Percentiles rank a stretch among this genome's conserved stretches.
Evolutionary conservation across 2,113 vertebrate species (phyloP).

Genomic region (Limnothrissa miodon): DNA sequence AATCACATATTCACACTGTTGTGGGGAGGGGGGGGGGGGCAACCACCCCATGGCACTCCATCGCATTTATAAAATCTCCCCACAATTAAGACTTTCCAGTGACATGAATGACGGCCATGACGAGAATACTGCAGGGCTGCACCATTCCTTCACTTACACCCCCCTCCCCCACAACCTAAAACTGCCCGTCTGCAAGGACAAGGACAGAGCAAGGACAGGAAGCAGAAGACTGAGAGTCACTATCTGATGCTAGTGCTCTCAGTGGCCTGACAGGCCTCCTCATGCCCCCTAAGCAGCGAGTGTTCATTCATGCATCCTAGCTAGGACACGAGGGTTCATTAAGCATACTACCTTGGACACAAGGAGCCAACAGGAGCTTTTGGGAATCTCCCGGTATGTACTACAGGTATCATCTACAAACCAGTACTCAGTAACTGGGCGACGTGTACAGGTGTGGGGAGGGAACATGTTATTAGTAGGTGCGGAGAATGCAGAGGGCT

Average conservation of each 20-base stretch:
- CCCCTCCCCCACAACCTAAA: too few species aligned
- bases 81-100: not conserved
- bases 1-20: not conserved
- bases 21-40: too few species aligned
- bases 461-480: not conserved
- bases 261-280: not conserved
- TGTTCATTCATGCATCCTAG: not conserved
- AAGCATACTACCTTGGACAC: not conserved
- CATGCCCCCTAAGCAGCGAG: not conserved
- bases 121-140: too few species aligned
- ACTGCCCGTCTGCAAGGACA: too few species aligned
- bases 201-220: not conserved
- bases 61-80: not conserved
- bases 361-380: not conserved
- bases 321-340: not conserved
- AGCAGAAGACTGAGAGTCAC: not conserved
- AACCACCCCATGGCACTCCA: not conserved
- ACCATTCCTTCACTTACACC: too few species aligned
- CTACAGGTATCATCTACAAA: not conserved
- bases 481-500: not conserved
- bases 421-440: not conserved
- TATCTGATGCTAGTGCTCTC: not conserved
- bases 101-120: not conserved
- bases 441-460: not conserved
- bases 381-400: not conserved